phyloP scores from a whole-genome alignment of 53 echinoderm and acorn worm species.

The Paracentrotus lividus region DNA sequence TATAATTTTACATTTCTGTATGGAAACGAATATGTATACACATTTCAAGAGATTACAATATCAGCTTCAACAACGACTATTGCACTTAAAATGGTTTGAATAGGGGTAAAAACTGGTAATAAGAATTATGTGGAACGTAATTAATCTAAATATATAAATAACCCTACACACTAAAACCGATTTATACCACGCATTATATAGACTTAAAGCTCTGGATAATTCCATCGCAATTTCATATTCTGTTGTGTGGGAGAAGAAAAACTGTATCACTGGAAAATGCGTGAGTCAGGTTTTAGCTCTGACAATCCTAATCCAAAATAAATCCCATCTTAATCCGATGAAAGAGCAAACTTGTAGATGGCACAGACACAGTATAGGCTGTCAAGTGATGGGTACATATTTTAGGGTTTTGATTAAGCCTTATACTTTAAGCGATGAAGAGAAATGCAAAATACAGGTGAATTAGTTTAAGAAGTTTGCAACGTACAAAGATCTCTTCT shows the following conservation, averaged over 20 bases:
- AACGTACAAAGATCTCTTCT: too few species aligned
- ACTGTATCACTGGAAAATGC: constrained; percentile 2
- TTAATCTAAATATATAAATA: not conserved
- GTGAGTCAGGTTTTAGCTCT: constrained; percentile 28
- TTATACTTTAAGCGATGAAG: not conserved
- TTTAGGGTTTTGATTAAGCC: not conserved
- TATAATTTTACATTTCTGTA: too few species aligned
- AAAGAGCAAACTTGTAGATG: constrained; percentile 19
- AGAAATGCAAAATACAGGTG: not conserved
- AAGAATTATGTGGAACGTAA: not conserved
- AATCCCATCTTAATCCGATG: constrained; percentile 38
- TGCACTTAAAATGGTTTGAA: too few species aligned
- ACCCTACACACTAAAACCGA: not conserved
- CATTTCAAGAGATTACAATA: too few species aligned
- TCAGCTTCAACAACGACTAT: too few species aligned
- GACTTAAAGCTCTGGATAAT: not conserved
- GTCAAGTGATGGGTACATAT: not conserved
- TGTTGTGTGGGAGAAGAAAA: not conserved
- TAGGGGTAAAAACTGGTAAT: not conserved
- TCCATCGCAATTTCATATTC: not conserved
- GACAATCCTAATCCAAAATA: constrained; percentile 54
- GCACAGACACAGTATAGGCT: not conserved
- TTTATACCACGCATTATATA: constrained; percentile 1
- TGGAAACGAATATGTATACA: too few species aligned
- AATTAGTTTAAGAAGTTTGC: too few species aligned